These are phyloP conservation scores for Poecilobothrus nobilitatus DNA, from an alignment of 2,888 invertebrate species.

Conservation along the genomic window DNA sequence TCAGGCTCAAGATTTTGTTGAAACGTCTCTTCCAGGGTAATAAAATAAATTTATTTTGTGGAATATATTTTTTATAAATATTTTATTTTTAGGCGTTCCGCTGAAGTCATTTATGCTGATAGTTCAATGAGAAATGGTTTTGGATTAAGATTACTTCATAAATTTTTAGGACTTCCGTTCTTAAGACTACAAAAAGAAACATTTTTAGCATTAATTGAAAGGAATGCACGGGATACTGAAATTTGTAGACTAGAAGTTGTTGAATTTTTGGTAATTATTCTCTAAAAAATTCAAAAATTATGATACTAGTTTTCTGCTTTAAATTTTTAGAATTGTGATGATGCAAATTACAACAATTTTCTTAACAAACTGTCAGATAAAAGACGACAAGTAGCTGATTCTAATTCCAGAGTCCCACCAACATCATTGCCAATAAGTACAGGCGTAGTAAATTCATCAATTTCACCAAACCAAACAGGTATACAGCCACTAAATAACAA, in stretches of 20 bases:
- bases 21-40: slow-evolving; percentile 39
- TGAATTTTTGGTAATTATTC: slow-evolving; percentile 54
- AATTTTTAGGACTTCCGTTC: slow-evolving; percentile 92
- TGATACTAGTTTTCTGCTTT: slow-evolving; percentile 10
- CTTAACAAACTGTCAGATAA: slow-evolving; percentile 66
- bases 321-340: slow-evolving; percentile 52
- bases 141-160: slow-evolving; percentile 83
- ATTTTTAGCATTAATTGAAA: slow-evolving; percentile 70
- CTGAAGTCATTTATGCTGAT: slow-evolving; percentile 77
- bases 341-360: slow-evolving; percentile 65
- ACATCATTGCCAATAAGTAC: slow-evolving; percentile 35
- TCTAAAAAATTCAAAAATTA: background rate
- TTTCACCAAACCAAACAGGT: slow-evolving; percentile 32
- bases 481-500: background rate
- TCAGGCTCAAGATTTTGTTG: slow-evolving; percentile 61
- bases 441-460: slow-evolving; percentile 43
- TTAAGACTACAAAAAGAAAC: slow-evolving; percentile 80
- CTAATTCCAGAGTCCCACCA: slow-evolving; percentile 46
- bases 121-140: slow-evolving; percentile 94
- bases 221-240: slow-evolving; percentile 72
- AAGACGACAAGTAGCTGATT: slow-evolving; percentile 63
- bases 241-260: slow-evolving; percentile 68
- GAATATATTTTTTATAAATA: no score
- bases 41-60: no score
- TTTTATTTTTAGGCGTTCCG: slow-evolving; percentile 43